A percentile compares a stretch with the other conserved stretches of the same genome.
Evolutionary conservation across 2,113 vertebrate genomes (phyloP).

Genomic region (Planiliza haematocheilus): DNA sequence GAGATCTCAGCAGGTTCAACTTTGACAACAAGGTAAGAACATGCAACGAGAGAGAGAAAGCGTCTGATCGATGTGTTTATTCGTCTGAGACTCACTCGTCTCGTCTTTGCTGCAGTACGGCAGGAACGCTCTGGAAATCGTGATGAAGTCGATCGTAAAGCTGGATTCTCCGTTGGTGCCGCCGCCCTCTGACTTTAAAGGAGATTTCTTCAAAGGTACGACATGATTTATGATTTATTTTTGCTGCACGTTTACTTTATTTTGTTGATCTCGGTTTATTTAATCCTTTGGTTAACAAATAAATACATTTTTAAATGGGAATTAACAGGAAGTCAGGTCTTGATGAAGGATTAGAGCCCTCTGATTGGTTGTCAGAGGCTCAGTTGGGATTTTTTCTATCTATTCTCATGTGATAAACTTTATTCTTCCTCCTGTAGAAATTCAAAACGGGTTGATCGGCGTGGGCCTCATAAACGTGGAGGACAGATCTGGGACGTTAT

Average conservation of each 20-base stretch:
- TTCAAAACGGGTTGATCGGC: constrained; percentile 93
- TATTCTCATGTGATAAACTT: too few species aligned
- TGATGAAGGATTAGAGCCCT: too few species aligned
- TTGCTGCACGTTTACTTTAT: neutral
- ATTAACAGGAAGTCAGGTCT: too few species aligned
- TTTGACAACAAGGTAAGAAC: constrained; percentile 97
- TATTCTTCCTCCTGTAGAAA: constrained; percentile 83
- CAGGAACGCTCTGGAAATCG: constrained; percentile 96
- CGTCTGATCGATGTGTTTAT: neutral
- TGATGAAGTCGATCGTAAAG: constrained; percentile 99
- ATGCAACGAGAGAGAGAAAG: neutral
- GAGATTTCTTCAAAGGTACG: constrained; percentile 98
- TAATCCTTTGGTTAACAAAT: too few species aligned
- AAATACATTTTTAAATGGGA: too few species aligned
- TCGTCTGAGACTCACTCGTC: neutral
- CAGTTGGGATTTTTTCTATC: too few species aligned
- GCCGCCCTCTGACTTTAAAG: constrained; percentile 92
- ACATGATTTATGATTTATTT: too few species aligned
- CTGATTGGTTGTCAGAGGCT: too few species aligned
- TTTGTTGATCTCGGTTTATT: neutral
- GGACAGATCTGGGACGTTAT: constrained; percentile 91
- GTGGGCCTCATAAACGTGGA: constrained; percentile 97
- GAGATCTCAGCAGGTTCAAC: constrained; percentile 98
- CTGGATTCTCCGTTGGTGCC: constrained; percentile 93
- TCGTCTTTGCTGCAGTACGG: constrained; percentile 87